A percentile compares a stretch with the other conserved stretches of the same genome.
Conservation (phyloP, 2,113 vertebrate genomes). For the Plestiodon gilberti region DNA sequence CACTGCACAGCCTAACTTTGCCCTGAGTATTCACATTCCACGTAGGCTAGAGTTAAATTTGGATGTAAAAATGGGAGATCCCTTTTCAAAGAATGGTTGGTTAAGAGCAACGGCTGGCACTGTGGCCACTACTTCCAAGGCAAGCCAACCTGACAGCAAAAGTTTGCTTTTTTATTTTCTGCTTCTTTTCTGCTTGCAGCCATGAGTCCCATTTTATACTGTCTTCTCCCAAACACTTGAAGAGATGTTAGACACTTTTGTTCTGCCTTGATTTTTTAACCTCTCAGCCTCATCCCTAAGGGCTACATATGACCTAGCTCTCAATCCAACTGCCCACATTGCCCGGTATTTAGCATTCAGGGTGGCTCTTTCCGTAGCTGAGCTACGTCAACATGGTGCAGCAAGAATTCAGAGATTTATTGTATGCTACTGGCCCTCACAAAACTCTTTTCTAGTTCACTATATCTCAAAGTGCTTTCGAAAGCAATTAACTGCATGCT, state of each 20-base stretch:
- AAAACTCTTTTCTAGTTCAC: conserved; percentile 49
- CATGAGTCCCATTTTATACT: conserved; percentile 53
- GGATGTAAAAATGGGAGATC: not conserved
- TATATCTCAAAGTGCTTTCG: conserved; percentile 28
- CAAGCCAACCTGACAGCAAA: conserved; percentile 48
- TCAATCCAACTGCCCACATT: conserved; percentile 54
- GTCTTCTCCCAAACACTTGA: not conserved
- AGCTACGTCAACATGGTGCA: conserved; percentile 54
- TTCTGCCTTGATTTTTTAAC: conserved; percentile 56
- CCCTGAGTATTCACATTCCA: conserved; percentile 21
- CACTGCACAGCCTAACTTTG: conserved; percentile 35
- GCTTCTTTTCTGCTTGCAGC: conserved; percentile 56
- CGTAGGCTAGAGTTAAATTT: conserved; percentile 30
- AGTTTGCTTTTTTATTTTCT: conserved; percentile 44
- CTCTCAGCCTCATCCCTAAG: conserved; percentile 57
- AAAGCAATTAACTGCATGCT: conserved; percentile 51
- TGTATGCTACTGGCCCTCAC: conserved; percentile 62
- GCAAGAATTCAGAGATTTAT: conserved; percentile 67
- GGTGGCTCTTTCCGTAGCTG: conserved; percentile 54
- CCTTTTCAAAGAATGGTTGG: not conserved
- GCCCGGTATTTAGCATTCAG: conserved; percentile 47
- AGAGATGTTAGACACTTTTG: not conserved
- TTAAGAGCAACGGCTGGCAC: conserved; percentile 24
- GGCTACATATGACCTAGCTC: conserved; percentile 55
- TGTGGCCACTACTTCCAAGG: conserved; percentile 8